phyloP scores from a whole-genome alignment of 2,797 vertebrate species.

The Sitta carolinensis region DNA sequence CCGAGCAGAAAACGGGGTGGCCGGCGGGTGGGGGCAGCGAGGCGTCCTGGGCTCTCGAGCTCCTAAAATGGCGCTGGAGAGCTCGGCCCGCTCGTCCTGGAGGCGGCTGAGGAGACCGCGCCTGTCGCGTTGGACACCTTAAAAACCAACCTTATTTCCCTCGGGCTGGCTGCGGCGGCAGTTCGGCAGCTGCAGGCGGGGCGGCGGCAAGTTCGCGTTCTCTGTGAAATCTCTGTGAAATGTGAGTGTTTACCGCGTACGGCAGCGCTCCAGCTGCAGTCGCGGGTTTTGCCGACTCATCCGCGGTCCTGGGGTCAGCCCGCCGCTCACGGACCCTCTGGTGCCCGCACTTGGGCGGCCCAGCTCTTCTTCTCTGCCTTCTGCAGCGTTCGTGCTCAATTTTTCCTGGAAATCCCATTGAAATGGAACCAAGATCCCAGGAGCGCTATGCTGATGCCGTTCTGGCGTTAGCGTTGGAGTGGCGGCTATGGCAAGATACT shows the following conservation, averaged over 20 bases:
- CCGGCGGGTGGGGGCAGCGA: background rate
- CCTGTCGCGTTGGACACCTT: background rate
- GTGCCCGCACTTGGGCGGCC: no score
- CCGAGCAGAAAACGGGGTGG: background rate
- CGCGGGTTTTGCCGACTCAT: background rate
- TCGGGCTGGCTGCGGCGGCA: background rate
- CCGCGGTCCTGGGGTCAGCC: background rate
- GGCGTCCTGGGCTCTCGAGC: background rate
- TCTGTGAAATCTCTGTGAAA: background rate
- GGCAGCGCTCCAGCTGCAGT: background rate
- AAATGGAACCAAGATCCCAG: background rate
- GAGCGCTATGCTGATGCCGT: background rate
- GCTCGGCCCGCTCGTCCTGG: background rate
- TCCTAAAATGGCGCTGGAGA: slow-evolving; percentile 38
- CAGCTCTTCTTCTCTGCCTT: background rate
- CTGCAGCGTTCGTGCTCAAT: accelerated
- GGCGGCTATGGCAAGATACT: accelerated
- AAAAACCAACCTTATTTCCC: accelerated
- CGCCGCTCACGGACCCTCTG: background rate
- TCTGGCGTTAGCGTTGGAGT: background rate
- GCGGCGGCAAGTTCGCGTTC: background rate
- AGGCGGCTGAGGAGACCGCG: background rate
- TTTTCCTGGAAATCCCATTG: background rate
- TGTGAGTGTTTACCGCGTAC: background rate
- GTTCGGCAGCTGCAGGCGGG: background rate